Base-by-base conservation (phyloP, 2,797 vertebrate genomes). In the Crax fasciolata region DNA sequence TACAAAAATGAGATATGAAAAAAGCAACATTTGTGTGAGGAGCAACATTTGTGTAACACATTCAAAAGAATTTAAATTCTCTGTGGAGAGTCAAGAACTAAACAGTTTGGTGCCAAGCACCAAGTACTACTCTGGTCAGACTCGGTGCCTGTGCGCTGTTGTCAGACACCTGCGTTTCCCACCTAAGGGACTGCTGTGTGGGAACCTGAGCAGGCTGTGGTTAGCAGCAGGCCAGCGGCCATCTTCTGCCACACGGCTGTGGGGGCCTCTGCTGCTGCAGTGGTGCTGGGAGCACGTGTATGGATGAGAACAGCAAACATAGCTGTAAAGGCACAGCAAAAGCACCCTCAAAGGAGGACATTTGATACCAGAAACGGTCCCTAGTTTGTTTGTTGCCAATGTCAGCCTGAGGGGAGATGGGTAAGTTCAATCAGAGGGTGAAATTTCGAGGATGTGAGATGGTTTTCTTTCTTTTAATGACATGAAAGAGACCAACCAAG, bases 251-350 rank as follows among this genome's bases (percentile, higher is more conserved):
- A 48, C 19, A 24, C 13, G 49, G 49, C 49, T 27, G 66, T 59
- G 70, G 38, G 23, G 43, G 52, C 49, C 59, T 51, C 43, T 0
- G 6, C 30, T 65, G 48, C 57, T 2, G 3, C 15, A 49, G 57
- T 11, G 32, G 21, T 0, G 0, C 55, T 24, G 0, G 5, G 14
- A 46, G 14, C 13, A 7, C 38, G 32, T 1, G 3, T 27, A 19
- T 4, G 23, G 32, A 46, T 24, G 27, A 70, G 71, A 84, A 58
- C 35, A 76, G 59, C 44, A 72, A 63, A 72, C 35, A 28, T 1
- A 85, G 41, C 9, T 70, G 51, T 11, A 77, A 75, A 79, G 10
- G 61, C 12, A 71, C 6, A 73, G 52, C 21, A 75, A 72, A 81
- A 84, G 20, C 12, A 65, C 12, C 8, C 43, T 57, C 38, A 20